Evolutionary conservation across 2,113 vertebrate genomes (phyloP).

Genomic region (Zosterops lateralis): DNA sequence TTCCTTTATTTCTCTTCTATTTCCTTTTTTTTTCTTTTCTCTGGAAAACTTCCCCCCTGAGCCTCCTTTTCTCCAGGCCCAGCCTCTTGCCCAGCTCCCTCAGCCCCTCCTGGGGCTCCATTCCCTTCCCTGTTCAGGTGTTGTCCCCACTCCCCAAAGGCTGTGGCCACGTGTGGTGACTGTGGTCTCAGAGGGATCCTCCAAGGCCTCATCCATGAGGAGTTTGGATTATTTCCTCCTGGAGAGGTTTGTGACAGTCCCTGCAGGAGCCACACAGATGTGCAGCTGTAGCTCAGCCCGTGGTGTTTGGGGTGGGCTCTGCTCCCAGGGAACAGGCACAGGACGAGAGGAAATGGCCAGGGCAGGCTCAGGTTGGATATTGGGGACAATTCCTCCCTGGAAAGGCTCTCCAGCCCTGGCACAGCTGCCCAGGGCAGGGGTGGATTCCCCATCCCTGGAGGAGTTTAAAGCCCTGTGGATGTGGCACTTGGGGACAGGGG

Average conservation of each 20-base stretch:
- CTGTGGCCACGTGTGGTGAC: no score
- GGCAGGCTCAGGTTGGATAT: neutral
- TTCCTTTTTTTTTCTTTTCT: no score
- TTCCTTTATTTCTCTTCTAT: no score
- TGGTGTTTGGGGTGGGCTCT: neutral
- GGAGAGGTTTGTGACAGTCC: neutral
- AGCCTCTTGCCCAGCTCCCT: no score
- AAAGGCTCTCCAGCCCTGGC: no score
- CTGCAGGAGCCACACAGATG: accelerated
- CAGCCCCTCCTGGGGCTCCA: no score
- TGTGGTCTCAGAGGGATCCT: neutral
- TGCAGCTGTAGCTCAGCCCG: neutral
- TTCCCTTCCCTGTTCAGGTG: neutral
- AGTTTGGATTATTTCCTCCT: neutral
- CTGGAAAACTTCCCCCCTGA: no score
- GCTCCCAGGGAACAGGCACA: neutral
- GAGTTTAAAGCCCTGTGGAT: neutral
- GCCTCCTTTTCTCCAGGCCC: no score
- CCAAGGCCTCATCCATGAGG: neutral
- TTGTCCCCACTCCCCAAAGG: no score
- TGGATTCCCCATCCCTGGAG: no score
- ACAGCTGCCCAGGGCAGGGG: no score
- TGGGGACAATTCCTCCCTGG: no score
- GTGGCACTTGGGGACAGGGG: neutral
- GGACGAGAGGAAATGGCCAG: neutral